Evolutionary conservation across 1,140 invertebrate species (phyloP).

Genomic region (Atopsyche davidsoni): DNA sequence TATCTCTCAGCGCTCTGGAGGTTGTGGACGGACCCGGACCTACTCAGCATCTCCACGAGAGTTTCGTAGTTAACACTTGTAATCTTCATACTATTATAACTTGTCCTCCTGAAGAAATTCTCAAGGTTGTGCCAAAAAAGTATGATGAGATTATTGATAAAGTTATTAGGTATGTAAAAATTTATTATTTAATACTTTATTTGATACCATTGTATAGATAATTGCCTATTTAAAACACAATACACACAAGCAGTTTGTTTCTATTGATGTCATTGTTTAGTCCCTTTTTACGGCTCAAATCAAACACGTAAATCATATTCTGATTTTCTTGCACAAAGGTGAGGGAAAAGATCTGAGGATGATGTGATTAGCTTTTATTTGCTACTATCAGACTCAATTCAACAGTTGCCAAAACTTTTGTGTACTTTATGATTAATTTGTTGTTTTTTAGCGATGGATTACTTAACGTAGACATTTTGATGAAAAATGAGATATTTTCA

Average conservation of each 20-base stretch:
- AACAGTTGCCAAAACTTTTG: background rate
- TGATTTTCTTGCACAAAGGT: too few relatives aligned
- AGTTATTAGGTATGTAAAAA: too few relatives aligned
- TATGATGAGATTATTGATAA: constrained; percentile 1
- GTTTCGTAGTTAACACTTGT: constrained; percentile 4
- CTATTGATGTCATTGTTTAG: background rate
- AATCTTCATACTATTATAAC: constrained; percentile 2
- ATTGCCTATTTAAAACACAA: background rate
- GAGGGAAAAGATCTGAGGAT: too few relatives aligned
- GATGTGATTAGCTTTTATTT: too few relatives aligned
- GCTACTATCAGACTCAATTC: background rate
- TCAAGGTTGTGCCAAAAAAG: background rate
- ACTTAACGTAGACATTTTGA: background rate
- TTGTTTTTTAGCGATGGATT: background rate
- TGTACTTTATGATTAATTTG: background rate
- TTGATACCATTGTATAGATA: too few relatives aligned
- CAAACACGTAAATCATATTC: too few relatives aligned
- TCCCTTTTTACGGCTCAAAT: too few relatives aligned
- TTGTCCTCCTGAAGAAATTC: background rate
- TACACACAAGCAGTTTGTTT: too few relatives aligned
- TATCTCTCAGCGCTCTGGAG: constrained; percentile 7
- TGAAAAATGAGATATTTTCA: background rate
- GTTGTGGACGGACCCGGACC: background rate
- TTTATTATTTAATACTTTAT: too few relatives aligned
- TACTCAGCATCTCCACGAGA: background rate